Evolutionary conservation across 2,113 vertebrate genomes (phyloP).

Genomic region (Istiophorus platypterus): DNA sequence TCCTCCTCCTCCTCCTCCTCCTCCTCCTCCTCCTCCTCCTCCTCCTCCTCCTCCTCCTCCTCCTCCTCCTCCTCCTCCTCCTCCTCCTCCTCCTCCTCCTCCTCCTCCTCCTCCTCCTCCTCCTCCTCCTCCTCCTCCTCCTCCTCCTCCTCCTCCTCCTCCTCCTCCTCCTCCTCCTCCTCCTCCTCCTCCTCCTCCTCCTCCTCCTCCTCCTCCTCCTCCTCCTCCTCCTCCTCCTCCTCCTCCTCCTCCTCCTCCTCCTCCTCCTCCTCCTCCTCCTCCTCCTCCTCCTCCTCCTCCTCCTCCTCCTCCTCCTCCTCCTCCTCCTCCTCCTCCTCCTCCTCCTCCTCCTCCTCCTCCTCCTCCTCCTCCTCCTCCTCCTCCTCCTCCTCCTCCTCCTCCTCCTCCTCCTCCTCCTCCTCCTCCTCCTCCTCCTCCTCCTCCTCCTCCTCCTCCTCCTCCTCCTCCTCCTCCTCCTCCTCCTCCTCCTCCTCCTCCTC

Average conservation of each 20-base stretch:
- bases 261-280: constrained; percentile 24
- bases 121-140: constrained; percentile 22
- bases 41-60: constrained; percentile 16
- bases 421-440: constrained; percentile 27
- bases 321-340: constrained; percentile 23
- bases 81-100: constrained; percentile 23
- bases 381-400: constrained; percentile 24
- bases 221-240: constrained; percentile 18
- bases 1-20: constrained; percentile 22
- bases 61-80: constrained; percentile 27
- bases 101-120: constrained; percentile 18
- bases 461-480: constrained; percentile 18
- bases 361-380: constrained; percentile 22
- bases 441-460: constrained; percentile 23
- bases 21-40: constrained; percentile 24
- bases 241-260: constrained; percentile 22
- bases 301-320: constrained; percentile 27
- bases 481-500: constrained; percentile 22
- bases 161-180: constrained; percentile 16
- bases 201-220: constrained; percentile 23
- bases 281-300: constrained; percentile 16
- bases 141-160: constrained; percentile 24
- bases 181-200: constrained; percentile 27
- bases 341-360: constrained; percentile 18
- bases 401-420: constrained; percentile 16